Conservation (phyloP, 2,888 invertebrate genomes). For the Hypomecis punctinalis region DNA sequence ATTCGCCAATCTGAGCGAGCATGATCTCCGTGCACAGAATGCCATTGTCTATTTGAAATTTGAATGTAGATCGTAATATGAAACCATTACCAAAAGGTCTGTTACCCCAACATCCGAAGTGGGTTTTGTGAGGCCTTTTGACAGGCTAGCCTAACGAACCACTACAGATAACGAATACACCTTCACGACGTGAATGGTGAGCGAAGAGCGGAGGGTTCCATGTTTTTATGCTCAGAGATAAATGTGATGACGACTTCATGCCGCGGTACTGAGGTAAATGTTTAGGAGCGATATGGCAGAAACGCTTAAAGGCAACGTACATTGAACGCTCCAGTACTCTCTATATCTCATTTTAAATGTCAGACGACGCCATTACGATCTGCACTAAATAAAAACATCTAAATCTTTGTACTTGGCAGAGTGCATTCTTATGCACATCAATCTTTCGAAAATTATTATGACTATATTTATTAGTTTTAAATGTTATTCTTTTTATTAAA, state of each 20-base stretch:
- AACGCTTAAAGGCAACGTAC: not conserved
- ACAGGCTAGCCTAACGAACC: slow-evolving; percentile 62
- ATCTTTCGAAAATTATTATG: too few species aligned
- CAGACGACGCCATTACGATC: too few species aligned
- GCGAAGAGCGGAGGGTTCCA: slow-evolving; percentile 13
- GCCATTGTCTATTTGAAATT: slow-evolving; percentile 1
- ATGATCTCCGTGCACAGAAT: not conserved
- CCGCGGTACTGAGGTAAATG: slow-evolving; percentile 8
- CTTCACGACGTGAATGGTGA: slow-evolving; percentile 38
- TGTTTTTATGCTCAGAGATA: slow-evolving; percentile 32
- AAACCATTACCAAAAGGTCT: slow-evolving; percentile 9
- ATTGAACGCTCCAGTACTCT: too few species aligned
- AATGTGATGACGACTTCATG: slow-evolving; percentile 30
- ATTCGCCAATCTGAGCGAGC: not conserved
- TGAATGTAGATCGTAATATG: not conserved
- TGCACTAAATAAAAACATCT: too few species aligned
- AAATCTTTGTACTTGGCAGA: too few species aligned
- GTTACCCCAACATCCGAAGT: slow-evolving; percentile 42
- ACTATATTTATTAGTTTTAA: too few species aligned
- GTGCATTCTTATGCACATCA: too few species aligned
- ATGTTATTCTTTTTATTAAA: too few species aligned
- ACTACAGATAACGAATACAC: slow-evolving; percentile 64
- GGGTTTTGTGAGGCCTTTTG: slow-evolving; percentile 54
- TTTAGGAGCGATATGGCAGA: slow-evolving; percentile 1
- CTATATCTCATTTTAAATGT: too few species aligned